Conservation (phyloP, 2,113 vertebrate species). For the Rhineura floridana region DNA sequence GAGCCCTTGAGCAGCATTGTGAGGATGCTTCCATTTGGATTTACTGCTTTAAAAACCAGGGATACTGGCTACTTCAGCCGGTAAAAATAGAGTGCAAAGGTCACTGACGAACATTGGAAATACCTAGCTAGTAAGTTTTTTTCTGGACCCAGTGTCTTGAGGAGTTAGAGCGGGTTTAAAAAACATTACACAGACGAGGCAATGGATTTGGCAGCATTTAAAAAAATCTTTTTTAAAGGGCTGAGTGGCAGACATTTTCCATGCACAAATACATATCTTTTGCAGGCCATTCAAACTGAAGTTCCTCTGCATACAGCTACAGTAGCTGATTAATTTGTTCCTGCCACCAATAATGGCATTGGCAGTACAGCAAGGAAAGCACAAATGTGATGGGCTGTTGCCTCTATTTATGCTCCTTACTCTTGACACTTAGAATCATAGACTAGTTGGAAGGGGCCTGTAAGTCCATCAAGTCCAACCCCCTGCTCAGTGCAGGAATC, state of each 20-base stretch:
- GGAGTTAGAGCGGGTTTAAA: neutral
- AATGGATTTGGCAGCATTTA: neutral
- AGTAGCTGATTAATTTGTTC: constrained; percentile 18
- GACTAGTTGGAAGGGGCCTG: too few species aligned
- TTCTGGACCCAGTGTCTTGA: constrained; percentile 31
- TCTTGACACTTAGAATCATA: too few species aligned
- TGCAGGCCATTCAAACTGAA: constrained; percentile 12
- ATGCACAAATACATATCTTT: constrained; percentile 2
- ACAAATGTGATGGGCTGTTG: neutral
- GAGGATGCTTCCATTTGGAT: too few species aligned
- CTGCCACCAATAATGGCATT: neutral
- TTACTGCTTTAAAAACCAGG: neutral
- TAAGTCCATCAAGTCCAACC: too few species aligned
- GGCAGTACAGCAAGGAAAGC: neutral
- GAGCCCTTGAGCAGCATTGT: too few species aligned
- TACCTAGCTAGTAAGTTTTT: constrained; percentile 34
- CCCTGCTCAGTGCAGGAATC: too few species aligned
- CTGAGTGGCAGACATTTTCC: constrained; percentile 4
- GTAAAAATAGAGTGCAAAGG: neutral
- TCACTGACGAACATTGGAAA: neutral
- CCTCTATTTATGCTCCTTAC: constrained; percentile 14
- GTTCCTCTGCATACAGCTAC: constrained; percentile 14
- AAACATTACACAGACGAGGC: neutral
- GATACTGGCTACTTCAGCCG: neutral
- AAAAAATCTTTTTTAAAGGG: neutral